Conservation (phyloP, 2,797 vertebrate species). For the Anolis apletophallus region DNA sequence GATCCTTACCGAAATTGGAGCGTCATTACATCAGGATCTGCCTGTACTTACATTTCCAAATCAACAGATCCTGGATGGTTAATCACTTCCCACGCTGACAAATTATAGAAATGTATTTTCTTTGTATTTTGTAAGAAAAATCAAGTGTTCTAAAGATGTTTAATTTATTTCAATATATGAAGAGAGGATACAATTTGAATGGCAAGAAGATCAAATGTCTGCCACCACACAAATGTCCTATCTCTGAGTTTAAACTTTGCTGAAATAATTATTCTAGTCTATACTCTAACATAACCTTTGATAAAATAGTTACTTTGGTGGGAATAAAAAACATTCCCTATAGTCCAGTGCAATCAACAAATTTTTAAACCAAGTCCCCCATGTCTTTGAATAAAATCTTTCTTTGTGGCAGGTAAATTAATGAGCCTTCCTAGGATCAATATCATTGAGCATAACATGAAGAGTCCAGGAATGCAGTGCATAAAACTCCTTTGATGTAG, state of each 20-base stretch:
- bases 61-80: background rate
- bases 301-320: background rate
- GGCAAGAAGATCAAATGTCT: background rate
- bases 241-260: background rate
- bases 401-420: background rate
- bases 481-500: background rate
- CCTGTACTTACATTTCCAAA: background rate
- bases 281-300: background rate
- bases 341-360: background rate
- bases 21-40: too few species aligned
- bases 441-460: background rate
- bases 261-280: background rate
- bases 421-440: background rate
- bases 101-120: background rate
- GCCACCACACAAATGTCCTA: background rate
- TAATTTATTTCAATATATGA: background rate
- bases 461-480: background rate
- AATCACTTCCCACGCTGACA: background rate
- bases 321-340: background rate
- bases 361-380: background rate
- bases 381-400: background rate
- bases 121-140: background rate
- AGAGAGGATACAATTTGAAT: background rate
- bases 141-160: background rate
- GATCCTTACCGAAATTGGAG: too few species aligned